Percentiles rank a stretch among this genome's conserved stretches.
phyloP scores from a whole-genome alignment of 2,888 invertebrate species.

The Eremobia ochroleuca region DNA sequence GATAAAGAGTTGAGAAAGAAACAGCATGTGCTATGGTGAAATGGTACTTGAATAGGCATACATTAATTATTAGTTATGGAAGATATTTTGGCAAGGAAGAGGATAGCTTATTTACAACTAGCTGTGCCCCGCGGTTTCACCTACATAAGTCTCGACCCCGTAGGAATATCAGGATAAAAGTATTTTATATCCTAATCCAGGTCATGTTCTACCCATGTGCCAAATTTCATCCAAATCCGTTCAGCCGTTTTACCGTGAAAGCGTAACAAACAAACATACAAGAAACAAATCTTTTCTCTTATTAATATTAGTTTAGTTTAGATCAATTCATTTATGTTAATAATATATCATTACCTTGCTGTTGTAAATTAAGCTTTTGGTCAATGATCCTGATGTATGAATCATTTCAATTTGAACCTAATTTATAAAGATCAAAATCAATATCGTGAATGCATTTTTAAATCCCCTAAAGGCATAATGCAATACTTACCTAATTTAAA shows the following conservation, averaged over 20 bases:
- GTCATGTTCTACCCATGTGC: background rate
- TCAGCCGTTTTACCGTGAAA: background rate
- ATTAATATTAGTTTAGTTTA: too few relatives aligned
- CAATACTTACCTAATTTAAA: background rate
- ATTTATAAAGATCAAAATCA: too few relatives aligned
- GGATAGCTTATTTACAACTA: background rate
- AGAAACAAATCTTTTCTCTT: background rate
- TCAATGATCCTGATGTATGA: background rate
- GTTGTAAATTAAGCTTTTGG: background rate
- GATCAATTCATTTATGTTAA: background rate
- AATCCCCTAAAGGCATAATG: background rate
- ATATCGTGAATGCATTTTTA: background rate
- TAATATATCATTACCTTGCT: background rate
- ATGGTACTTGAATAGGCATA: constrained; percentile 32
- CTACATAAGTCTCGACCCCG: background rate
- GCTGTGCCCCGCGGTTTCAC: background rate
- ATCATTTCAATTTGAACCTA: background rate
- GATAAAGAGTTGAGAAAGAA: constrained; percentile 6
- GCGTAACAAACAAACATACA: too few relatives aligned
- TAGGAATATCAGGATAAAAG: background rate
- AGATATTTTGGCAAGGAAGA: constrained; percentile 12
- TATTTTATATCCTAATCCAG: background rate
- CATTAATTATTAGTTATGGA: background rate
- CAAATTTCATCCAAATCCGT: background rate
- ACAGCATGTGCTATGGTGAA: constrained; percentile 20